phyloP scores from a whole-genome alignment of 2,888 invertebrate species.

The Tachystola acroxantha region DNA sequence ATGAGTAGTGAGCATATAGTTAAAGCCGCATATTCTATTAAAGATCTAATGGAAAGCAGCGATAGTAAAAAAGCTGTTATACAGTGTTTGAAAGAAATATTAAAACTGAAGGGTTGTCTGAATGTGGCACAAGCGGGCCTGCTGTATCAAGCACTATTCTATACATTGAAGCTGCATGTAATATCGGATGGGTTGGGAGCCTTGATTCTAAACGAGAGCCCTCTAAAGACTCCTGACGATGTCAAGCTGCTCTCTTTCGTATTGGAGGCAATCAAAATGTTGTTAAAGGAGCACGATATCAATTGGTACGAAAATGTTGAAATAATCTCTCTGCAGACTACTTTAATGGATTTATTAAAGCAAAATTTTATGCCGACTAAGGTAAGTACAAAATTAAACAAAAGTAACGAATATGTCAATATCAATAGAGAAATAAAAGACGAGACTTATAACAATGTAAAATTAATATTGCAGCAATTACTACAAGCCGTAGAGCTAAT shows the following conservation, averaged over 20 bases:
- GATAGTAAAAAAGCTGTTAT: slow-evolving; percentile 20
- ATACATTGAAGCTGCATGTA: slow-evolving; percentile 28
- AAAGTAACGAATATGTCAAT: no score
- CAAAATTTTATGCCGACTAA: slow-evolving; percentile 25
- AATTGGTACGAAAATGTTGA: slow-evolving; percentile 38
- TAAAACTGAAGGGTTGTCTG: slow-evolving; percentile 26
- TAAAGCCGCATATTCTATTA: slow-evolving; percentile 22
- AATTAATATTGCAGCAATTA: slow-evolving; percentile 65
- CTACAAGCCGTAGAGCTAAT: slow-evolving; percentile 82
- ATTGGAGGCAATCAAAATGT: slow-evolving; percentile 30
- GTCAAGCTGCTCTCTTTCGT: slow-evolving; percentile 25
- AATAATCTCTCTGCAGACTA: slow-evolving; percentile 31
- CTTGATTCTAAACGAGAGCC: slow-evolving; percentile 22
- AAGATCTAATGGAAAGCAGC: slow-evolving; percentile 15
- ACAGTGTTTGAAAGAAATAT: slow-evolving; percentile 25
- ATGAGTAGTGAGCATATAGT: slow-evolving; percentile 27
- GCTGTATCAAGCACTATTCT: slow-evolving; percentile 31
- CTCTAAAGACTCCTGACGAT: slow-evolving; percentile 24
- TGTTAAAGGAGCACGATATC: slow-evolving; percentile 33
- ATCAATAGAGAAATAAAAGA: no score
- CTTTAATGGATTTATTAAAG: slow-evolving; percentile 31
- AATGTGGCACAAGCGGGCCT: slow-evolving; percentile 29
- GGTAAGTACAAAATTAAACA: slow-evolving; percentile 22
- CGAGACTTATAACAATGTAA: background rate
- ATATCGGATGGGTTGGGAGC: slow-evolving; percentile 23